These are phyloP conservation scores for Ibycter americanus DNA, from an alignment of 2,797 vertebrate genomes.

Conservation along the genomic window DNA sequence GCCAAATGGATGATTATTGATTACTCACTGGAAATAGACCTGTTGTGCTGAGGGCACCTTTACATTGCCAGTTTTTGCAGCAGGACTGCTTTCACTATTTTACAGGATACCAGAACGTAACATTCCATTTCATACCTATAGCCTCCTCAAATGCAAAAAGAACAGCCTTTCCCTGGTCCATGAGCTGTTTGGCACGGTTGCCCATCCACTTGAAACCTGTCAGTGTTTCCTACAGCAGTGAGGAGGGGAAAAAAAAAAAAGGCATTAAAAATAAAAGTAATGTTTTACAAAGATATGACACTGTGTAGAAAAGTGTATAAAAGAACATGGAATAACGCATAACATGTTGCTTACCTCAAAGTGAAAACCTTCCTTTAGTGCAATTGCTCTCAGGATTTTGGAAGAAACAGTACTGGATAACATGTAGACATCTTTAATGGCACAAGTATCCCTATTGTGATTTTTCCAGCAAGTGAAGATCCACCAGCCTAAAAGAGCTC, in stretches of 20 bases:
- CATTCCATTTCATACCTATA: constrained; percentile 84
- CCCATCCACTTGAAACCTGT: constrained; percentile 99
- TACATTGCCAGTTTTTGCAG: not conserved
- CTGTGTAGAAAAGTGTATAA: not conserved
- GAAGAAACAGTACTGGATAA: constrained; percentile 96
- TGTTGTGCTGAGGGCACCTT: not conserved
- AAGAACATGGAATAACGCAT: not conserved
- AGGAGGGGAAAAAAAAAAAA: not conserved
- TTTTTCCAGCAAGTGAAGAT: constrained; percentile 92
- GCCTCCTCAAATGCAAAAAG: constrained; percentile 98
- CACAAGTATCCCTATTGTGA: constrained; percentile 73
- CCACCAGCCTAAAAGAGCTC: constrained; percentile 97
- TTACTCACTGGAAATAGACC: not conserved
- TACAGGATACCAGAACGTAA: not conserved
- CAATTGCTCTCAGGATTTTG: constrained; percentile 94
- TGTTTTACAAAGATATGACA: not conserved
- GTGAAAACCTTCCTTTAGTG: constrained; percentile 95
- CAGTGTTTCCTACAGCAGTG: constrained; percentile 88
- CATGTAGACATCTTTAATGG: constrained; percentile 91
- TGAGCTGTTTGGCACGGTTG: constrained; percentile 89
- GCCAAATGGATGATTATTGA: not conserved
- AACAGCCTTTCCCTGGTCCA: constrained; percentile 90
- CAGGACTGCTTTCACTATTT: not conserved
- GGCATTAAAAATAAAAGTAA: not conserved
- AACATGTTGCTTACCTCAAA: constrained; percentile 85